These are phyloP conservation scores for Crossocerus cetratus DNA, from an alignment of 2,888 invertebrate genomes.

Conservation along the genomic window DNA sequence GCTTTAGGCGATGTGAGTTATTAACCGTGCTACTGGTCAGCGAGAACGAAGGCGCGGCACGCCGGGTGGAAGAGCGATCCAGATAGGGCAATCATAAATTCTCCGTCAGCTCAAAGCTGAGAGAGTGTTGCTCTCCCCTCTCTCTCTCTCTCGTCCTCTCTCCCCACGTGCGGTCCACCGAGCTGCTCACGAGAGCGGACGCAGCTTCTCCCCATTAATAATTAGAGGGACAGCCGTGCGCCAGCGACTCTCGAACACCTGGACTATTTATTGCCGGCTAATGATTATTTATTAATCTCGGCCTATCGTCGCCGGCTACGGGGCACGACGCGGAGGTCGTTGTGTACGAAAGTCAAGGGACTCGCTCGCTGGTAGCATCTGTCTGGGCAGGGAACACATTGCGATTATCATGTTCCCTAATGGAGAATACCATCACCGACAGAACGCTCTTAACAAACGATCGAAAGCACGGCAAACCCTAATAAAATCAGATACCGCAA, in stretches of 20 bases:
- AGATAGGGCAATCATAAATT: conserved; percentile 56
- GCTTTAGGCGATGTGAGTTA: no score
- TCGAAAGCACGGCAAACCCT: no score
- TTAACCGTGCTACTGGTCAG: not conserved
- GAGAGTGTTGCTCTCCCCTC: conserved; percentile 41
- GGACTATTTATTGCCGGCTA: conserved; percentile 73
- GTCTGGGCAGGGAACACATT: no score
- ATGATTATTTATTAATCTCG: conserved; percentile 75
- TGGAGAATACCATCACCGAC: no score
- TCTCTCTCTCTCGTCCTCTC: conserved; percentile 26
- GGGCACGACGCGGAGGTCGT: conserved; percentile 15
- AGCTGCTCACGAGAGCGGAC: conserved; percentile 11
- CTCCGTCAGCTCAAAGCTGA: conserved; percentile 48
- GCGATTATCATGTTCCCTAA: no score
- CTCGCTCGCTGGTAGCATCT: no score
- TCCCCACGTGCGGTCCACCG: conserved; percentile 63
- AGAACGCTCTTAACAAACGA: no score
- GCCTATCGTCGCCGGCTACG: conserved; percentile 60
- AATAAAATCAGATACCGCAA: no score
- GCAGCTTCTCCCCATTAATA: conserved; percentile 62
- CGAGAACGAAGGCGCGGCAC: conserved; percentile 17
- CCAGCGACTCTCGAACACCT: conserved; percentile 55
- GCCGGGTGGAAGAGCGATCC: conserved; percentile 23
- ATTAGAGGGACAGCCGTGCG: conserved; percentile 59
- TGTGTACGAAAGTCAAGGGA: not conserved